Percentiles rank a stretch among this genome's conserved stretches.
These are phyloP conservation scores for Acrobasis consociella DNA, from an alignment of 2,888 invertebrate genomes.

Conservation along the genomic window DNA sequence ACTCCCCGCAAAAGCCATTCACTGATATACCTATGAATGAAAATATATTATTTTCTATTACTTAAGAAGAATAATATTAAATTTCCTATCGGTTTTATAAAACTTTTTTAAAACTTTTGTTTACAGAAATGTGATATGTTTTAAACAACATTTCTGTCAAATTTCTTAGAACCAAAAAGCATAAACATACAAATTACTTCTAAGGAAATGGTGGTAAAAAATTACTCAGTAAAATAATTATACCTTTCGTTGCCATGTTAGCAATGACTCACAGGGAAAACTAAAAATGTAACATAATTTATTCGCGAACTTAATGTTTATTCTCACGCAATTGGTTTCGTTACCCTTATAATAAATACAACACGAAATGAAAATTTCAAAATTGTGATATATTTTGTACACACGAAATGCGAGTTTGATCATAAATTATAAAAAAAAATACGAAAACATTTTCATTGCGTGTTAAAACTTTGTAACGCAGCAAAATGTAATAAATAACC, in stretches of 20 bases:
- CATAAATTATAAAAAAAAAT: neutral
- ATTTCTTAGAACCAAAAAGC: too few species aligned
- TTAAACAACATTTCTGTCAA: too few species aligned
- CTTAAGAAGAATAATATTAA: too few species aligned
- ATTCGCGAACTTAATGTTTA: constrained; percentile 1
- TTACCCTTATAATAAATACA: neutral
- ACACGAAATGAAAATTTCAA: neutral
- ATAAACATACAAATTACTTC: too few species aligned
- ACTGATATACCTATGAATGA: too few species aligned
- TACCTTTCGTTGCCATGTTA: constrained; percentile 3
- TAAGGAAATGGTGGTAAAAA: too few species aligned
- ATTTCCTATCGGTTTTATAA: too few species aligned
- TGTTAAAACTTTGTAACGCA: neutral
- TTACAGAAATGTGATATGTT: too few species aligned
- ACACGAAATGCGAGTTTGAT: neutral
- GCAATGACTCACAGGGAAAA: neutral
- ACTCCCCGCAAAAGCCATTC: too few species aligned
- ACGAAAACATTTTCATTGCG: neutral
- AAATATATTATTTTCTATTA: too few species aligned
- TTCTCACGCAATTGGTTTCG: constrained; percentile 7
- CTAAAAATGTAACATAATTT: constrained; percentile 9
- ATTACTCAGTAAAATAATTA: neutral
- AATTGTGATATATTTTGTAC: neutral
- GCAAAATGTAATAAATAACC: too few species aligned
- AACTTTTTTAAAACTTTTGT: too few species aligned